Evolutionary conservation across 2,888 invertebrate species (phyloP).

Genomic region (Cyrtodaria siliqua): DNA sequence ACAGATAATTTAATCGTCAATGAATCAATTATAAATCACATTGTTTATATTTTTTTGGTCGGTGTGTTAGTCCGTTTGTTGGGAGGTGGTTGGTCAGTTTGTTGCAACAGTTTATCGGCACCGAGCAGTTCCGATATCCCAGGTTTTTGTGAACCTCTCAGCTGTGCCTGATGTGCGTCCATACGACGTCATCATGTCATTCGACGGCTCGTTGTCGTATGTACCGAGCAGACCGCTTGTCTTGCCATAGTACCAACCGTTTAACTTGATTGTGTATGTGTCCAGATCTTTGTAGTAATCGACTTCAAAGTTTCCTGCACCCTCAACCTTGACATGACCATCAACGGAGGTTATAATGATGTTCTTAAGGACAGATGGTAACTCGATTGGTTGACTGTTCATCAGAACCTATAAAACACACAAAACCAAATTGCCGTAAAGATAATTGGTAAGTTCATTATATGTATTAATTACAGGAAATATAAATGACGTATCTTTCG

Average conservation of each 20-base stretch:
- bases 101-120: constrained; percentile 56
- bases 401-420: constrained; percentile 12
- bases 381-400: constrained; percentile 87
- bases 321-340: constrained; percentile 82
- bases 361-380: constrained; percentile 88
- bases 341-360: constrained; percentile 83
- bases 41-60: no score
- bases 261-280: constrained; percentile 87
- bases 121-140: constrained; percentile 86
- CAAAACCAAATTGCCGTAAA: no score
- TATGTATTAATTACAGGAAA: no score
- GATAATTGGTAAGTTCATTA: no score
- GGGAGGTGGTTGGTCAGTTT: no score
- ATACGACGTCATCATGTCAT: constrained; percentile 91
- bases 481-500: no score
- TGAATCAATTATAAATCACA: no score
- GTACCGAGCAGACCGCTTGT: constrained; percentile 95
- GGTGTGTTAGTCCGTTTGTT: no score
- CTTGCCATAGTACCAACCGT: constrained; percentile 96
- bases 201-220: constrained; percentile 94
- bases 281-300: constrained; percentile 86
- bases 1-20: no score
- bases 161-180: constrained; percentile 87
- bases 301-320: constrained; percentile 87
- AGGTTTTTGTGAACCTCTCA: constrained; percentile 91